Conservation (phyloP, 2,888 invertebrate genomes). For the Ectobius pallidus region DNA sequence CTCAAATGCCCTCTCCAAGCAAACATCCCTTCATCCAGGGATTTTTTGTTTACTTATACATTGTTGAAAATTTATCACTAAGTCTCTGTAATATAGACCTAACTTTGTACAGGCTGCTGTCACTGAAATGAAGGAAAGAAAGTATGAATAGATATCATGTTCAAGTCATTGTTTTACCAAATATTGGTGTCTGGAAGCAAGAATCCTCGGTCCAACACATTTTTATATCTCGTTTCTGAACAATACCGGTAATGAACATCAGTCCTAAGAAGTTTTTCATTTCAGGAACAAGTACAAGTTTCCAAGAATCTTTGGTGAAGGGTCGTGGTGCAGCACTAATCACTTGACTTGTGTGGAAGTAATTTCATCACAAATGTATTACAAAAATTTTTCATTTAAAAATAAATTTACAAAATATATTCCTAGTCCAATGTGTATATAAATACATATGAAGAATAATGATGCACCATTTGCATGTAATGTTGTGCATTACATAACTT, state of each 20-base stretch:
- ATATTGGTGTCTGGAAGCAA: background rate
- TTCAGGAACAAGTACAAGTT: background rate
- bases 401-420: slow-evolving; percentile 43
- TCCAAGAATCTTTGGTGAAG: background rate
- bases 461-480: too few species aligned
- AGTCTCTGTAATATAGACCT: background rate
- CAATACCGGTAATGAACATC: background rate
- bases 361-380: slow-evolving; percentile 45
- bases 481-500: background rate
- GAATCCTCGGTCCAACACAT: slow-evolving; percentile 10
- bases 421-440: too few species aligned
- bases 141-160: background rate
- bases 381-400: slow-evolving; percentile 39
- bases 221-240: background rate
- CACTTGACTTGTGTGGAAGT: slow-evolving; percentile 42
- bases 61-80: too few species aligned
- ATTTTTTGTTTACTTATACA: too few species aligned
- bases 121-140: slow-evolving; percentile 5
- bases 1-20: too few species aligned
- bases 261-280: background rate
- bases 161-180: background rate
- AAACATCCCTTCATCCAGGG: too few species aligned
- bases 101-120: background rate
- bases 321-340: slow-evolving; percentile 3
- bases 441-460: too few species aligned